Evolutionary conservation across 1,140 invertebrate genomes (phyloP), one percentile per base, ranked within the genome.

Genomic region (Penaeus vannamei): DNA sequence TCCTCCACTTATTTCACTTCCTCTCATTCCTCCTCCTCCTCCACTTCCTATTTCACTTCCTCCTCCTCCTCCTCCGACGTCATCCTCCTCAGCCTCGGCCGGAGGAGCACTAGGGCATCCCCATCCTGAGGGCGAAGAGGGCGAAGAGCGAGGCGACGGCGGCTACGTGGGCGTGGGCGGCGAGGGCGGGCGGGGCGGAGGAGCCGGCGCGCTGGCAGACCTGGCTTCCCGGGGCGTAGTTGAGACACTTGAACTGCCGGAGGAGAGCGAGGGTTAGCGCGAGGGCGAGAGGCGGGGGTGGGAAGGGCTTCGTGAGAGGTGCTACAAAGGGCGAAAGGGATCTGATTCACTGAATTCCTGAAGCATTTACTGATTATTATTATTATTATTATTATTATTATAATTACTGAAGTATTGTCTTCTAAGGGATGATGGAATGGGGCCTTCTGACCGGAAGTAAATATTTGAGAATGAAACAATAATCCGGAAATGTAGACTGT

Each of bases 211-310:
- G 72, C 72, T 85, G 66, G 59, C 84, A 85, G 42, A 85, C 84
- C 23, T 32, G 84, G 32, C 84, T 85, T 26, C 84, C 84, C 14
- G 84, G 84, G n/a, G 84, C 84, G 69, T 85, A 85, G 46, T 85
- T 85, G 17, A 76, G 59, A 76, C 84, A 85, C 59, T 85, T 85
- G 69, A 85, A 85, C 84, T 85, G 84, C 61, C 29, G 62, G 64
- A 7, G 62, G 29, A 59, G 79, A 46, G 22, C 1, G 5, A 29
- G 77, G 29, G 77, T 80, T 80, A 80, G 77, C 46, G 36, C 20
- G 7, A 32, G 8, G 77, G 59, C 42, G 77, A 46, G 36, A 53
- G 42, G 12, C 3, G 26, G 10, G 32, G n/a, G 36, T 0, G n/a
- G 12, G n/a, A 17, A 26, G 36, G 4, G 36, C 8, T 42, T 42